These are phyloP conservation scores for Chrysolophus pictus DNA, from an alignment of 2,797 vertebrate species.

Conservation along the genomic window DNA sequence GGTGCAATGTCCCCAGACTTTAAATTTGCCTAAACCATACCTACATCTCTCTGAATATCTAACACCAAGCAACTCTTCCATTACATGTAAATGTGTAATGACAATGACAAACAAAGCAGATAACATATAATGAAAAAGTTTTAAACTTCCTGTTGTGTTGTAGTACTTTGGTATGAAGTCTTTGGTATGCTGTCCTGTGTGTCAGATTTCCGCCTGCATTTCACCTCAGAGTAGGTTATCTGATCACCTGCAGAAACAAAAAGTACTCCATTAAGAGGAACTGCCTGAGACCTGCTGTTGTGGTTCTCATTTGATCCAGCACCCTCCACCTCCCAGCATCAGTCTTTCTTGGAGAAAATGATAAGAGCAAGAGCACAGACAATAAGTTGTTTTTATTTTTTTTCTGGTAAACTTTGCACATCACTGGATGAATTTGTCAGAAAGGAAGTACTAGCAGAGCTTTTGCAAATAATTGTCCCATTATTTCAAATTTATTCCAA, in stretches of 20 bases:
- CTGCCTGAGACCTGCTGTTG: not conserved
- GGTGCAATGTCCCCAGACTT: not conserved
- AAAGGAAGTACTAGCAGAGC: not conserved
- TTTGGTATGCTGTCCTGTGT: not conserved
- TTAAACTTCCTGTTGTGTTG: not conserved
- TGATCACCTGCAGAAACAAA: not conserved
- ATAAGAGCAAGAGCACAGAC: not conserved
- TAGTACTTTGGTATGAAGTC: not conserved
- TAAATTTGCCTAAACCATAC: not conserved
- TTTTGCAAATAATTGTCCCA: not conserved
- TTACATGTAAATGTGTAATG: not conserved
- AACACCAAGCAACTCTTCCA: not conserved
- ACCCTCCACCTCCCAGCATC: not conserved
- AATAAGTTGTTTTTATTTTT: fast-evolving
- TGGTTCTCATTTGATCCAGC: not conserved
- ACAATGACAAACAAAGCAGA: not conserved
- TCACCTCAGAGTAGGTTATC: not conserved
- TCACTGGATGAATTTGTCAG: not conserved
- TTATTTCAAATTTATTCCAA: no score
- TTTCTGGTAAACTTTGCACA: not conserved
- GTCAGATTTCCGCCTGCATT: not conserved
- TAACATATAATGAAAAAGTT: not conserved
- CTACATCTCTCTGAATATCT: not conserved
- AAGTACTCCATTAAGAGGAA: not conserved
- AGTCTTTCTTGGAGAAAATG: not conserved